Conservation (phyloP, 2,888 invertebrate species). For the Dicyrtomina minuta region DNA sequence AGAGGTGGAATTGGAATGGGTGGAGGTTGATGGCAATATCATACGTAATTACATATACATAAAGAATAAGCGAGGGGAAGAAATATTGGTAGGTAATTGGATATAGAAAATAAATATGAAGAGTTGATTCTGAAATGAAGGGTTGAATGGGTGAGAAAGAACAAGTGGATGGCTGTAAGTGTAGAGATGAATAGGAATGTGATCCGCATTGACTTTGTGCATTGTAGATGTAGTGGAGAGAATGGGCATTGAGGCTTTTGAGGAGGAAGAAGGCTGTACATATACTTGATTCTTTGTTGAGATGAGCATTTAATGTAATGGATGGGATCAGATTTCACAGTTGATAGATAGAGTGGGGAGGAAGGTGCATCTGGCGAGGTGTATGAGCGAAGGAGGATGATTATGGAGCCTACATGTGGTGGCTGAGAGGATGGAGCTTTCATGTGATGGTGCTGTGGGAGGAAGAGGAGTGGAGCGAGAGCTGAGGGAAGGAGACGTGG, state of each 20-base stretch:
- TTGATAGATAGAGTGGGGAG: slow-evolving; percentile 32
- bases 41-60: too few relatives aligned
- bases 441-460: slow-evolving; percentile 36
- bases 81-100: too few relatives aligned
- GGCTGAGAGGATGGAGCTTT: slow-evolving; percentile 18
- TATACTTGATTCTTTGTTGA: slow-evolving; percentile 21
- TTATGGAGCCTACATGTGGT: slow-evolving; percentile 30
- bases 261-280: slow-evolving; percentile 13
- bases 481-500: neutral
- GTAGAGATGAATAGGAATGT: slow-evolving; percentile 27
- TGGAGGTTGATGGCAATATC: too few relatives aligned
- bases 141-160: too few relatives aligned
- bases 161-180: too few relatives aligned
- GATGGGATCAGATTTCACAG: slow-evolving; percentile 41
- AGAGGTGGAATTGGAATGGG: too few relatives aligned
- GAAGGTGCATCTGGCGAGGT: slow-evolving; percentile 27
- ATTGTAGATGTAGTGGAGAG: neutral
- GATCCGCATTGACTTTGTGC: too few relatives aligned
- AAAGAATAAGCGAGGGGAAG: too few relatives aligned
- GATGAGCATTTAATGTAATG: slow-evolving; percentile 45
- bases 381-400: slow-evolving; percentile 20
- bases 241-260: neutral
- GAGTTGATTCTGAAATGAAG: too few relatives aligned
- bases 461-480: neutral
- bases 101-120: too few relatives aligned